A percentile compares a stretch with the other conserved stretches of the same genome.
phyloP scores from a whole-genome alignment of 2,797 vertebrate genomes.

The Diplodus sargus region DNA sequence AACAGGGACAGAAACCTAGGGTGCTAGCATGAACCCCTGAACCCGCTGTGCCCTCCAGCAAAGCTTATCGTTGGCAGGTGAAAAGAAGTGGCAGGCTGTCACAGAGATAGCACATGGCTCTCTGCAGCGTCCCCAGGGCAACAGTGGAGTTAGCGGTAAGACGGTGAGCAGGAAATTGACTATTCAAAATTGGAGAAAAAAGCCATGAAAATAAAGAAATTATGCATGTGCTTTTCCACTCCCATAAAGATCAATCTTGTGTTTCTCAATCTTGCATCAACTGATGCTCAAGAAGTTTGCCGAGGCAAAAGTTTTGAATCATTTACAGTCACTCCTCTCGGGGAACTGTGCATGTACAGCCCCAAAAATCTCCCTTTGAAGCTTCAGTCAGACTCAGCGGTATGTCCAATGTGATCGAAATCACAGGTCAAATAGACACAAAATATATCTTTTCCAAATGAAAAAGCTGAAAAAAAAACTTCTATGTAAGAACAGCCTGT shows the following conservation, averaged over 20 bases:
- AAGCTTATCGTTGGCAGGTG: background rate
- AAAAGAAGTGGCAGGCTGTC: conserved; percentile 4
- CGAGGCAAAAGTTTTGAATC: conserved; percentile 43
- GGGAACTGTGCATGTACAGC: conserved; percentile 6
- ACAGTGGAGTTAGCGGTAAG: background rate
- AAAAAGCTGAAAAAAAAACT: background rate
- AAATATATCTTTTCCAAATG: background rate
- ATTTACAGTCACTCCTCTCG: conserved; percentile 42
- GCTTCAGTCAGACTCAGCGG: conserved; percentile 5
- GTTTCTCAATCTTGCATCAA: conserved; percentile 49
- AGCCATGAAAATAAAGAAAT: conserved; percentile 13
- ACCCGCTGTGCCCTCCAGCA: background rate
- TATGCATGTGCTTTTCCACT: conserved; percentile 13
- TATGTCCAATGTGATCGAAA: conserved; percentile 30
- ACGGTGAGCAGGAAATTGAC: background rate
- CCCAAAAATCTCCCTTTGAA: conserved; percentile 3
- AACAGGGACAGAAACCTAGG: background rate
- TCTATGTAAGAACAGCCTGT: background rate
- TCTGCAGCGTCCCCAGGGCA: conserved; percentile 2
- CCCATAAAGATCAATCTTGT: background rate
- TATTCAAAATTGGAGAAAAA: conserved; percentile 6
- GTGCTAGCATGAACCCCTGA: background rate
- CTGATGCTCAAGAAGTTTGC: conserved; percentile 17
- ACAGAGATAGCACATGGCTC: background rate
- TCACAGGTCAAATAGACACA: conserved; percentile 5